These are phyloP conservation scores for Atlantisia rogersi DNA, from an alignment of 2,113 vertebrate species.

Conservation along the genomic window DNA sequence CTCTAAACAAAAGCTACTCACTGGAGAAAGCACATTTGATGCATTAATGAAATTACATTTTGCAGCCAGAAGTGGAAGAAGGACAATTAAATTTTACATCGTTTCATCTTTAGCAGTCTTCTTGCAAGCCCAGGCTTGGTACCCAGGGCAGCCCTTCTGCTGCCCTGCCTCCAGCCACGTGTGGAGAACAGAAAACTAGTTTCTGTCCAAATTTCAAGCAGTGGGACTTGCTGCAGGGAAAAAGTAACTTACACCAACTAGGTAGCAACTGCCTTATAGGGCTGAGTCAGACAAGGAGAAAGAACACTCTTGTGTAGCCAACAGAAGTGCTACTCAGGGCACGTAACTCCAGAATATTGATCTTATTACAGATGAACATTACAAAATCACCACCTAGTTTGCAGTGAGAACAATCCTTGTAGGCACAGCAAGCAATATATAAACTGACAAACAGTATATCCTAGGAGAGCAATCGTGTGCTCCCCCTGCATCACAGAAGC, in stretches of 20 bases:
- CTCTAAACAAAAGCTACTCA: not conserved
- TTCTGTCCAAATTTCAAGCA: not conserved
- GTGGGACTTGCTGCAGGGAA: not conserved
- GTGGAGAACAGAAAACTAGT: not conserved
- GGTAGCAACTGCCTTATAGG: not conserved
- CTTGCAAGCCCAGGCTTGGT: not conserved
- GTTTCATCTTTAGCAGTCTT: conserved; percentile 3
- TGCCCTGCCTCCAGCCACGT: not conserved
- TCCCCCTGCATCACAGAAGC: not conserved
- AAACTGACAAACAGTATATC: not conserved
- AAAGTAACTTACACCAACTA: not conserved
- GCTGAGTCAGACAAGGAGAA: not conserved
- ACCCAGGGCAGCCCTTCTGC: not conserved
- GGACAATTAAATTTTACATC: conserved; percentile 41
- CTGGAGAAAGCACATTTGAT: conserved; percentile 32
- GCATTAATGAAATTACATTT: conserved; percentile 43
- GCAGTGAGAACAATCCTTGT: not conserved
- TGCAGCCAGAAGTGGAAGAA: conserved; percentile 33
- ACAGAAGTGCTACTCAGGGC: not conserved
- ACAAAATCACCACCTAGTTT: not conserved
- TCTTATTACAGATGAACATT: not conserved
- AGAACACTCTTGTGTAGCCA: not conserved
- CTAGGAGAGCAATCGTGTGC: not conserved
- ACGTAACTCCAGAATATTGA: not conserved
- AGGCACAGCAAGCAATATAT: not conserved